A percentile compares a stretch with the other conserved stretches of the same genome.
These are phyloP conservation scores for Bufo gargarizans DNA, from an alignment of 2,113 vertebrate species.

Conservation along the genomic window DNA sequence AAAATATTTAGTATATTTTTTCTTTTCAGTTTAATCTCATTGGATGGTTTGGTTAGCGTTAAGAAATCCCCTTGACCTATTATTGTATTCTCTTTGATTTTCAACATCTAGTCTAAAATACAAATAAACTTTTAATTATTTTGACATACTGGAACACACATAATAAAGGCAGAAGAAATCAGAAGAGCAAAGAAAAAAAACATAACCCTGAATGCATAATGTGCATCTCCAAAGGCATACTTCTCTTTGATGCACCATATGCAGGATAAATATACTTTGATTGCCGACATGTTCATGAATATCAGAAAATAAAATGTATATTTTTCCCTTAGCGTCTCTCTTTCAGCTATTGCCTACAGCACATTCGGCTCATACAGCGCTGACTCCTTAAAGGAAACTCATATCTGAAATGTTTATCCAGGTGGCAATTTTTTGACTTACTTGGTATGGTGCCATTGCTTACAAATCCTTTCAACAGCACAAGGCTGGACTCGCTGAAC, in stretches of 20 bases:
- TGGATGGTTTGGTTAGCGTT: not conserved
- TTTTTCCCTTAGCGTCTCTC: slow-evolving; percentile 1
- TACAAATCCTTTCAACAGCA: slow-evolving; percentile 47
- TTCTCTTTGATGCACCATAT: slow-evolving; percentile 12
- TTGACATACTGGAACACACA: not conserved
- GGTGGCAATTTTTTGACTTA: slow-evolving; percentile 34
- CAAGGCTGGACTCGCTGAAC: slow-evolving; percentile 28
- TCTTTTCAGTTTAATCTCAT: not conserved
- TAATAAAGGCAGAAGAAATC: not conserved
- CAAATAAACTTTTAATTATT: not conserved
- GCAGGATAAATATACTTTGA: slow-evolving; percentile 18
- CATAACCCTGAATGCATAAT: slow-evolving; percentile 15
- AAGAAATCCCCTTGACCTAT: not conserved
- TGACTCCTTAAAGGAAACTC: slow-evolving; percentile 37
- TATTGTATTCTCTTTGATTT: not conserved
- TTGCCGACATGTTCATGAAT: slow-evolving; percentile 34
- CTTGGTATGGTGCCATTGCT: slow-evolving; percentile 47
- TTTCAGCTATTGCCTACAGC: slow-evolving; percentile 13
- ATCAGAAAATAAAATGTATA: slow-evolving; percentile 37
- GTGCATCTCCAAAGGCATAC: slow-evolving; percentile 29
- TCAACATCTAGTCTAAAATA: not conserved
- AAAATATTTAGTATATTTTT: not conserved
- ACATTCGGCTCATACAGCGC: slow-evolving; percentile 4
- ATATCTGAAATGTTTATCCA: slow-evolving; percentile 55
- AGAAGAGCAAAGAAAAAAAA: not conserved